Percentiles rank a stretch among this genome's conserved stretches.
phyloP scores from a whole-genome alignment of 2,113 vertebrate genomes.

The Fulmarus glacialis region DNA sequence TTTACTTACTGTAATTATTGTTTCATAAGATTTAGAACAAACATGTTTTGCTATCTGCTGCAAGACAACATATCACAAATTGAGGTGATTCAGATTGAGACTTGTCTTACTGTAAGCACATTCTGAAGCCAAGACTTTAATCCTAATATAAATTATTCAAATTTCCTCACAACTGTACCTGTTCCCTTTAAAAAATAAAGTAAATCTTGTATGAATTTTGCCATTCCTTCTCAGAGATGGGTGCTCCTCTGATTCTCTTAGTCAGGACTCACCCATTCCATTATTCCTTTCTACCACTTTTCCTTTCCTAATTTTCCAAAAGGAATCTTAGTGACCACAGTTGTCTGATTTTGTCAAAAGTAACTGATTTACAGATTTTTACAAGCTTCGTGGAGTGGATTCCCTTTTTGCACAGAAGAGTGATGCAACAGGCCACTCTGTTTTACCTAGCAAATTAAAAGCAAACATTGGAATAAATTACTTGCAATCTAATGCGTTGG shows the following conservation, averaged over 20 bases:
- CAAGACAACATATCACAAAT: constrained; percentile 10
- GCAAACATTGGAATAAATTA: background rate
- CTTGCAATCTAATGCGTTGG: background rate
- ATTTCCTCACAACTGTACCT: background rate
- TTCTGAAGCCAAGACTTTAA: background rate
- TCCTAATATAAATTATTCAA: background rate
- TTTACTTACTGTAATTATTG: constrained; percentile 62
- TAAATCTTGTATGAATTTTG: background rate
- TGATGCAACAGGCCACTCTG: background rate
- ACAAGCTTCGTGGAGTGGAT: background rate
- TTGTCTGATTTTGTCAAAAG: background rate
- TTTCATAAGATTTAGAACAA: constrained; percentile 31
- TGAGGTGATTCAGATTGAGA: constrained; percentile 5
- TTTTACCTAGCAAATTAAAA: background rate
- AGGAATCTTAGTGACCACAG: background rate
- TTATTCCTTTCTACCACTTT: background rate
- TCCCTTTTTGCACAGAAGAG: background rate
- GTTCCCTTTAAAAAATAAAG: background rate
- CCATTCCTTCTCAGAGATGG: background rate
- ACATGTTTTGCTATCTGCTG: constrained; percentile 33
- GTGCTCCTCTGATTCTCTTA: background rate
- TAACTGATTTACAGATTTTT: background rate
- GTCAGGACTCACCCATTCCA: background rate
- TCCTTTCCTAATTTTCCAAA: background rate
- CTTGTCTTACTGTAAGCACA: background rate